phyloP scores from a whole-genome alignment of 1,140 invertebrate species.

The Campoletis sonorensis region DNA sequence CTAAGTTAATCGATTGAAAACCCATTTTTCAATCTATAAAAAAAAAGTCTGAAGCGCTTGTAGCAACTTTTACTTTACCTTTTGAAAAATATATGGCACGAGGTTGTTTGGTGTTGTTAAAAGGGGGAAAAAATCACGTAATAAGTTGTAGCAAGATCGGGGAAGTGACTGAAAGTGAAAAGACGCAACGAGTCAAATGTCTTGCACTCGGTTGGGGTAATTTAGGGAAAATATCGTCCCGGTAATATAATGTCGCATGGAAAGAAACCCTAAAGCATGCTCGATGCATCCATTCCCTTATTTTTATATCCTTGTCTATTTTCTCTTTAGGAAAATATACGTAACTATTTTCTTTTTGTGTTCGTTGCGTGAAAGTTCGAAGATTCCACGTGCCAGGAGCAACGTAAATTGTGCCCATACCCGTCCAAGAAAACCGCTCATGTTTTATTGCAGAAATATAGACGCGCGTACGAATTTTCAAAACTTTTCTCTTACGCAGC shows the following conservation, averaged over 20 bases:
- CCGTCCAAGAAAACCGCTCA: neutral
- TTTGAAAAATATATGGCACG: too few species aligned
- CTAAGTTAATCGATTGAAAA: too few species aligned
- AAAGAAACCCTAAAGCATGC: neutral
- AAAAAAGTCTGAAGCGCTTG: too few species aligned
- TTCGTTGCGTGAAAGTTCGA: neutral
- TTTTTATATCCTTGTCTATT: neutral
- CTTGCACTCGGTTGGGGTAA: neutral
- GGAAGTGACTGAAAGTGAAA: neutral
- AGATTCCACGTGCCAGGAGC: neutral
- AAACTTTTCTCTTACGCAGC: neutral
- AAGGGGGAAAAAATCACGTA: too few species aligned
- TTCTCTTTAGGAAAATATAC: neutral
- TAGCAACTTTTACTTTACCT: too few species aligned
- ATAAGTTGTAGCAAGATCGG: too few species aligned
- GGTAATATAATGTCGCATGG: neutral
- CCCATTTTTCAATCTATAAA: too few species aligned
- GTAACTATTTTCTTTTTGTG: neutral
- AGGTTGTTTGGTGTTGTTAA: too few species aligned
- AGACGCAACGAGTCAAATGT: neutral
- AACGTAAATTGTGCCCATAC: neutral
- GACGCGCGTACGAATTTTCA: neutral
- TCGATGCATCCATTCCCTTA: neutral
- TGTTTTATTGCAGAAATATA: slow-evolving; percentile 2
- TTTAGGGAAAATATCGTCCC: neutral